phyloP scores from a whole-genome alignment of 2,888 invertebrate genomes.

The Callyntrura sp. region DNA sequence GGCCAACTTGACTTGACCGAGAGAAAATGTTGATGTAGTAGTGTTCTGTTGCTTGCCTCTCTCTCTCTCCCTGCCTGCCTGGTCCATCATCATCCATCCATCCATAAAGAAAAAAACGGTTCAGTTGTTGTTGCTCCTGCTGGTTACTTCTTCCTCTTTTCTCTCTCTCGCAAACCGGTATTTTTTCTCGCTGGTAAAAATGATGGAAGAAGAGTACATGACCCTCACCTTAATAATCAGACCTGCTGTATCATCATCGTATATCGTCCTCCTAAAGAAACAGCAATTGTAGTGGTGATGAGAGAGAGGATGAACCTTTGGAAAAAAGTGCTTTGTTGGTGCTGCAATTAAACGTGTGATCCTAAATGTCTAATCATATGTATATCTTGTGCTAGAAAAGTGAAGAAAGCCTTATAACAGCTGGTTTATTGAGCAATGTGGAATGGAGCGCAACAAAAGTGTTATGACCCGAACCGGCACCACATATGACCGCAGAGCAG shows the following conservation, averaged over 20 bases:
- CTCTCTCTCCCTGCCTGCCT: too few species aligned
- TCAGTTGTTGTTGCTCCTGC: constrained; percentile 46
- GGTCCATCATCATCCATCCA: constrained; percentile 11
- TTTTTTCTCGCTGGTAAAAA: constrained; percentile 56
- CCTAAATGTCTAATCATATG: not conserved
- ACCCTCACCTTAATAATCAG: constrained; percentile 75
- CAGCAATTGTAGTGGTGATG: not conserved
- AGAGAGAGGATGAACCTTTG: constrained; percentile 30
- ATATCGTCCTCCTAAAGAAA: constrained; percentile 22
- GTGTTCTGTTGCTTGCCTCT: not conserved
- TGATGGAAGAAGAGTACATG: constrained; percentile 69
- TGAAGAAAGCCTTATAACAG: constrained; percentile 25
- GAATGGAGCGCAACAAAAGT: constrained; percentile 12
- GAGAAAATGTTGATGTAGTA: constrained; percentile 14
- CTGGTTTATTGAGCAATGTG: constrained; percentile 6
- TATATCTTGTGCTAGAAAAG: constrained; percentile 31
- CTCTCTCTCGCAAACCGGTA: constrained; percentile 63
- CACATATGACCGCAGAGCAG: constrained; percentile 17
- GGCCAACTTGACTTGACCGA: constrained; percentile 45
- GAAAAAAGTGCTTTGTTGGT: too few species aligned
- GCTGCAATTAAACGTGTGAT: too few species aligned
- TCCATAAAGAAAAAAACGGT: constrained; percentile 66
- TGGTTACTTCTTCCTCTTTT: constrained; percentile 29
- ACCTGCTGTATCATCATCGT: constrained; percentile 5
- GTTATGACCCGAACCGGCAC: constrained; percentile 41